Conservation (phyloP, 2,888 invertebrate species). For the Chaetogeoica ovagalla region DNA sequence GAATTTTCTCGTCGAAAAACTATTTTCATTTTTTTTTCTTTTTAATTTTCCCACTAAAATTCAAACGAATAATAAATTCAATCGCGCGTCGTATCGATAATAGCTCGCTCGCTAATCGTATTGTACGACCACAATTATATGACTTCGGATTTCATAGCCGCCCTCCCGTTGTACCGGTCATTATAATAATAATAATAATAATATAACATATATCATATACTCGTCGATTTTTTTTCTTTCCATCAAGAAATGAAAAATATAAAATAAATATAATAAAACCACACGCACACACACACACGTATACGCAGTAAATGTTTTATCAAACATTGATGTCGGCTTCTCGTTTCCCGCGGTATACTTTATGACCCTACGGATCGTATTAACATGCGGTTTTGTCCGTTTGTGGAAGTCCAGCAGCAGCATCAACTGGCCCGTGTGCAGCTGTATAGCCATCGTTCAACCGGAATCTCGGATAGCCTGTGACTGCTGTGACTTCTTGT, state of each 20-base stretch:
- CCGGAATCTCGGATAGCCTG: slow-evolving; percentile 24
- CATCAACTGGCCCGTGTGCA: neutral
- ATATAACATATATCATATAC: neutral
- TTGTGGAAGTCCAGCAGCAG: slow-evolving; percentile 29
- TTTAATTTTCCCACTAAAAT: too few species aligned
- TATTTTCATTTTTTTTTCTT: too few species aligned
- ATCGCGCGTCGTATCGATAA: too few species aligned
- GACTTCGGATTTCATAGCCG: slow-evolving; percentile 5
- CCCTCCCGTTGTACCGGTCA: neutral
- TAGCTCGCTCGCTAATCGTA: too few species aligned
- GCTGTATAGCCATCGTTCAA: slow-evolving; percentile 3
- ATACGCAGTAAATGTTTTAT: neutral
- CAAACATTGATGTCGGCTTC: slow-evolving; percentile 25
- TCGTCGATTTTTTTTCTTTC: slow-evolving; percentile 9
- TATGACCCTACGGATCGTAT: slow-evolving; percentile 36
- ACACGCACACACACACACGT: slow-evolving; percentile 3
- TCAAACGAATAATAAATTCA: too few species aligned
- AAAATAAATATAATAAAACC: slow-evolving; percentile 20
- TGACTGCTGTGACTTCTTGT: slow-evolving; percentile 25
- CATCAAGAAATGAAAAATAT: neutral
- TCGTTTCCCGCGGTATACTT: slow-evolving; percentile 49
- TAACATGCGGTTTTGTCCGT: slow-evolving; percentile 52
- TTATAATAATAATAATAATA: slow-evolving; percentile 34
- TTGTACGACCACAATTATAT: neutral
- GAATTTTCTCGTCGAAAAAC: too few species aligned